Evolutionary conservation across 2,888 invertebrate species (phyloP), one percentile per base, ranked within the genome.

Genomic region (Blastobasis lacticolella): DNA sequence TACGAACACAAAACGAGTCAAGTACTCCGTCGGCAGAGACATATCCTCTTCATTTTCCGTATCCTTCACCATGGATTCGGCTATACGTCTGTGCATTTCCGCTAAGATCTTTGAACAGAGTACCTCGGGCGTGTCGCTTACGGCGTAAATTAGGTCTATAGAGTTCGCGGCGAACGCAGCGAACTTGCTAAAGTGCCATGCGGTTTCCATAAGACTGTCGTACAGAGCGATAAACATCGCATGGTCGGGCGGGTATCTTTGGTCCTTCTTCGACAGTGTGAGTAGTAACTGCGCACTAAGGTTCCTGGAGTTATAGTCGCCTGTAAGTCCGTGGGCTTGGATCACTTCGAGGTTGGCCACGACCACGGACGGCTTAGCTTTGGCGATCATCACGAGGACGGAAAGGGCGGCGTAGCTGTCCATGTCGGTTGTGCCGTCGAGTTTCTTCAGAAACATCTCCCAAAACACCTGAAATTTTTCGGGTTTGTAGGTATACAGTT

Each of bases 361-460:
- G 0, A 91, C 88, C 37, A 93, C 90, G 0, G 89, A 89, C 0
- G 91, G 87, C 54, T 92, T 92, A 0, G 89, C 88, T 63, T 89
- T 89, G 8, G 81, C 73, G 47, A 88, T 91, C 94, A 97, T 95
- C 9, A 93, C 92, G 1, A 98, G 86, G 1, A 98, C 74, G 52
- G 94, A 90, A 4, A 96, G 79, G 0, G 96, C 94, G 0, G 93
- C 91, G 50, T 93, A 90, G 50, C 95, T 93, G 56, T 96, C 94
- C 61, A 90, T 89, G 45, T 91, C 90, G 0, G 92, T 91, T 0
- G 93, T 92, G 4, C 92, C 91, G 44, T 93, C 91, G 8, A 92
- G 86, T 70, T 94, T 92, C 64, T 93, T 90, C 0, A 95, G 91
- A 71, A 95, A 96, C 66, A 92, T 92, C 77, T 96, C 94, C 94